Evolutionary conservation across 2,888 invertebrate species (phyloP), one percentile per base, ranked within the genome.

Genomic region (Agonum fuliginosum): DNA sequence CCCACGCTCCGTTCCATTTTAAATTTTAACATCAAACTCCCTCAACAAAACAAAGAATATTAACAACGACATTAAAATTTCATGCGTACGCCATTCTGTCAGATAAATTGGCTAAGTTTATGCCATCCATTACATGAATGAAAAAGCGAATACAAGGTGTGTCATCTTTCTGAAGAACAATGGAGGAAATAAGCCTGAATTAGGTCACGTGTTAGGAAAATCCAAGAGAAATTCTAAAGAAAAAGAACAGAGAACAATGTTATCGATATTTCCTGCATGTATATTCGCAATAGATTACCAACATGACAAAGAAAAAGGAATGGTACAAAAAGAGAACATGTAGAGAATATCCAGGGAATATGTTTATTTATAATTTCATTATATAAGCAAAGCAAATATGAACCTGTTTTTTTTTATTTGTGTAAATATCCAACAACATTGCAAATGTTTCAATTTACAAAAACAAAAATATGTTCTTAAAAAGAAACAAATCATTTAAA

Each of bases 191-290:
- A 41, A 20, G 5, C 19, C 14, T 12, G 54, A 72, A 72, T 72
- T 72, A 54, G 72, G 72, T 72, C 72, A 51, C 54, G 20, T 51
- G 37, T 19, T 51, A 54, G 8, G 37, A 14, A 72, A 34, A 72
- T 72, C 72, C 37, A 22, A 72, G 34, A 54, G 34, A 37, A 72
- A 72, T 37, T 37, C 34, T 5, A 54, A 51, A 54, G 34, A 72
- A 54, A 51, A 34, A 37, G 34, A 72, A 19, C n/a, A n/a, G n/a
- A n/a, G 34, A 17, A 41, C 14, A 5, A 30, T 51, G 51, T 34
- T 72, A 72, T 72, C 51, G 72, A 72, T 72, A 72, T 72, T 72
- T 54, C 51, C 51, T 72, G 37, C 72, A 72, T 20, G 48, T 48
- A 48, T 62, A 62, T 37, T 62, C 62, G 30, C 30, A 10, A 27